phyloP scores from a whole-genome alignment of 2,888 invertebrate genomes.

The Toxonevra muliebris region DNA sequence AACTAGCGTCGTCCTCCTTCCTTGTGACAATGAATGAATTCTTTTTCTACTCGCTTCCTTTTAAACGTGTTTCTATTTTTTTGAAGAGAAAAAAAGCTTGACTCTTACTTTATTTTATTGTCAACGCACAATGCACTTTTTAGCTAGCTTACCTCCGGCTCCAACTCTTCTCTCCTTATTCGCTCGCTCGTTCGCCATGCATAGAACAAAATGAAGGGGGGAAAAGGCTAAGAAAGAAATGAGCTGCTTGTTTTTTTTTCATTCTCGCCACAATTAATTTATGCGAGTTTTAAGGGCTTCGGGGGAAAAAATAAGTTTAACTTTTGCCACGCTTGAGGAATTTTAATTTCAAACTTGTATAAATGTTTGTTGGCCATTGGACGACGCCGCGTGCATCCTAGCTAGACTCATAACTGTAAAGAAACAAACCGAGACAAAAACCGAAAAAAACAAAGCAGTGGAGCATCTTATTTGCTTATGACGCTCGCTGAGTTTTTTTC shows the following conservation, averaged over 20 bases:
- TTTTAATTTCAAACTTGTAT: constrained; percentile 42
- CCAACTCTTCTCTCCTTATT: no score
- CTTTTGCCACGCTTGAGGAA: constrained; percentile 43
- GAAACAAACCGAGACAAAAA: not conserved
- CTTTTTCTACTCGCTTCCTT: constrained; percentile 27
- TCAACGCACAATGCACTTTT: constrained; percentile 22
- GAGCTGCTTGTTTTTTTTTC: constrained; percentile 9
- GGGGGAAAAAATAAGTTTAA: constrained; percentile 36
- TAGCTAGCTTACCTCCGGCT: not conserved
- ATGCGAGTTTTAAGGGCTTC: constrained; percentile 40
- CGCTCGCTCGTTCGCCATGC: not conserved
- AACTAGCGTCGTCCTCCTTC: not conserved
- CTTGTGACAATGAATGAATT: not conserved
- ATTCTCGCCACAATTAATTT: constrained; percentile 52
- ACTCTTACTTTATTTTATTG: constrained; percentile 14
- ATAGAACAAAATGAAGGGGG: no score
- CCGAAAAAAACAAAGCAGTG: constrained; percentile 13
- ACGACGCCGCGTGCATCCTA: constrained; percentile 1
- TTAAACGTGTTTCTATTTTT: constrained; percentile 24
- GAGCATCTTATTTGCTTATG: constrained; percentile 28
- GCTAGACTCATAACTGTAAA: not conserved
- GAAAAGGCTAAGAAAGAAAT: constrained; percentile 5
- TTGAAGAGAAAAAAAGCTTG: constrained; percentile 9
- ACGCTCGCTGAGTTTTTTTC: constrained; percentile 6
- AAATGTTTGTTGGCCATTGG: constrained; percentile 39